Evolutionary conservation across 2,797 vertebrate species (phyloP).

Genomic region (Urophycis tenuis): DNA sequence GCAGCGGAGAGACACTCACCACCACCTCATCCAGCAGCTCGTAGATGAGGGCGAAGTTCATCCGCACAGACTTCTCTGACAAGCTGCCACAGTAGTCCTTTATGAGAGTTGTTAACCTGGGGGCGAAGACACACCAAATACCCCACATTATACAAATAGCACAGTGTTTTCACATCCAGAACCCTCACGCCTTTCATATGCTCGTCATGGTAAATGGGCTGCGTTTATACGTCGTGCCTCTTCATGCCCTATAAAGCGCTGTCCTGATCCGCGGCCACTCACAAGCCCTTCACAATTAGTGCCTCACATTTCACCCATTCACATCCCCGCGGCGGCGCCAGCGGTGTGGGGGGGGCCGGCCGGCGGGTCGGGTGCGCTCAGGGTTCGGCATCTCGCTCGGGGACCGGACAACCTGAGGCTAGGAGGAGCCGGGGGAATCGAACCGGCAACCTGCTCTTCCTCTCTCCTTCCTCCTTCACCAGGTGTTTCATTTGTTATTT

Average conservation of each 20-base stretch:
- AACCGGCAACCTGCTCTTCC: too few species aligned
- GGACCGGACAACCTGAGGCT: too few species aligned
- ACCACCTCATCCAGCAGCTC: constrained; percentile 86
- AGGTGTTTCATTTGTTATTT: neutral
- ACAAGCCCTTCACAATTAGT: neutral
- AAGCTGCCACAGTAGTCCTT: constrained; percentile 83
- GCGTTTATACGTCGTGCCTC: neutral
- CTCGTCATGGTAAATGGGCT: neutral
- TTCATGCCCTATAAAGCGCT: too few species aligned
- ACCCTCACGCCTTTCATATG: too few species aligned
- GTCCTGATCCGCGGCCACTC: neutral
- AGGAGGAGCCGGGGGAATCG: too few species aligned
- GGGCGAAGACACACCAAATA: neutral
- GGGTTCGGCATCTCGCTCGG: too few species aligned
- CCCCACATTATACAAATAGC: neutral
- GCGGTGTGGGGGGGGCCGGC: too few species aligned
- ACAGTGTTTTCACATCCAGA: neutral
- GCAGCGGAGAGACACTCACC: constrained; percentile 59
- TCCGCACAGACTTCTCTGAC: constrained; percentile 75
- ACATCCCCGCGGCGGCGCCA: neutral
- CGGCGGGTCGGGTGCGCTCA: too few species aligned
- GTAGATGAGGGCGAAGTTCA: constrained; percentile 84
- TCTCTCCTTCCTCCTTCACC: too few species aligned
- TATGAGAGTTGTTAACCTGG: constrained; percentile 75
- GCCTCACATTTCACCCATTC: too few species aligned